Base-by-base conservation (phyloP, 2,113 vertebrate genomes). In the Lophura nycthemera region DNA sequence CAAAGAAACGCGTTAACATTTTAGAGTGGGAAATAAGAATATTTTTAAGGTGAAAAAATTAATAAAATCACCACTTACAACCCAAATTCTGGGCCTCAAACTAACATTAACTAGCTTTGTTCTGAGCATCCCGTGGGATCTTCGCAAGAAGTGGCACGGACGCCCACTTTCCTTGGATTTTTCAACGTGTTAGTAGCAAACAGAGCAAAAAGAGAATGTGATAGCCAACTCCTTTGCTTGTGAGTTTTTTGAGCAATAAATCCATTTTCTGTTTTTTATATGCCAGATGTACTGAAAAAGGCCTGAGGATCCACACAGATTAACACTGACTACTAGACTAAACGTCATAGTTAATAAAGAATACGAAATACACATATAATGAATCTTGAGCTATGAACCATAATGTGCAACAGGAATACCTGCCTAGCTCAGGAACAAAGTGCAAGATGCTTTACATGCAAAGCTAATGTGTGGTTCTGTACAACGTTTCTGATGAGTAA, bases 21-120 rank as follows among this genome's bases (percentile, higher is more conserved):
- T 86, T 16, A 92, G 64, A n/a, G 57, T 13, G 54, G 27, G 40
- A 88, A 95, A 88, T 59, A 83, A 85, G 29, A 78, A 32, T 73
- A 76, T 76, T 92, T 79, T 76, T 36, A 57, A 32, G 24, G 36
- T 59, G n/a, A 91, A 91, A 93, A 78, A 91, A 59, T 38, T 50
- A 81, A 64, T 43, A 89, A 81, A 81, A 72, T 48, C 20, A 34
- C 10, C 27, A 50, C 52, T 82, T 87, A 65, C 27, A 43, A n/a
- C 4, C 3, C 43, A 22, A 95, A 73, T 69, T 76, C 66, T 76
- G 40, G 52, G 30, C 17, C n/a, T 87, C 7, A 11, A 84, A 69
- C 6, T n/a, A 65, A 45, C 25, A 85, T 73, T 48, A 79, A 87
- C 61, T 17, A 69, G 18, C 14, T 73, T 65, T 70, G n/a, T 8